Conservation (phyloP, 2,797 vertebrate genomes). For the Manis pentadactyla region DNA sequence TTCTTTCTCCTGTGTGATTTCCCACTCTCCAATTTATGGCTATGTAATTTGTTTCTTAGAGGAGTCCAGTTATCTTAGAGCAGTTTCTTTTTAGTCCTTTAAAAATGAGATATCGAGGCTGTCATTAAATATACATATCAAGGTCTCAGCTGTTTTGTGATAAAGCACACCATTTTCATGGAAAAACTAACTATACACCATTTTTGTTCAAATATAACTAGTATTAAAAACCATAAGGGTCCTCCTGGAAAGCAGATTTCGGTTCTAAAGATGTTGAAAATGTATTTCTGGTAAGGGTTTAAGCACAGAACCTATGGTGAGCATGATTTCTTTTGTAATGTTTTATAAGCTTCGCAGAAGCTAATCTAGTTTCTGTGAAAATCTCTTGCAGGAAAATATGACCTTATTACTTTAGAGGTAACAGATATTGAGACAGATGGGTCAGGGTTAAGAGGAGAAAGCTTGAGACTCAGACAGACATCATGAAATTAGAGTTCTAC, state of each 20-base stretch:
- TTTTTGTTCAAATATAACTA: conserved; percentile 15
- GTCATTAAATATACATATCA: not conserved
- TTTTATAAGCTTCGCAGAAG: conserved; percentile 9
- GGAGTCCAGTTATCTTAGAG: not conserved
- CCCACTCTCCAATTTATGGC: not conserved
- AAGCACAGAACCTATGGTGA: not conserved
- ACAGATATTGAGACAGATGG: not conserved
- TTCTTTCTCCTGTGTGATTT: not conserved
- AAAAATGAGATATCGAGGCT: not conserved
- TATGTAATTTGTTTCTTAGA: not conserved
- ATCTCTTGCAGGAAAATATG: conserved; percentile 19
- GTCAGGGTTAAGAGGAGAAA: not conserved
- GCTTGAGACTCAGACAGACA: not conserved
- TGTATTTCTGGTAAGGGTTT: conserved; percentile 14
- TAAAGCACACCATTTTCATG: conserved; percentile 12
- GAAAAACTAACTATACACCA: conserved; percentile 29
- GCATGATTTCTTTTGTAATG: not conserved
- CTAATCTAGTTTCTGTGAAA: not conserved
- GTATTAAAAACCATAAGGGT: not conserved
- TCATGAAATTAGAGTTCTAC: not conserved
- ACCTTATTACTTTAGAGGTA: conserved; percentile 4
- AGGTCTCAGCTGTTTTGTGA: not conserved
- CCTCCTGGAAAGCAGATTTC: not conserved
- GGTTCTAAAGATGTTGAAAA: not conserved
- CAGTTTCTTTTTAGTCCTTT: conserved; percentile 2